Conservation (phyloP, 2,113 vertebrate genomes). For the Anguilla japonica region DNA sequence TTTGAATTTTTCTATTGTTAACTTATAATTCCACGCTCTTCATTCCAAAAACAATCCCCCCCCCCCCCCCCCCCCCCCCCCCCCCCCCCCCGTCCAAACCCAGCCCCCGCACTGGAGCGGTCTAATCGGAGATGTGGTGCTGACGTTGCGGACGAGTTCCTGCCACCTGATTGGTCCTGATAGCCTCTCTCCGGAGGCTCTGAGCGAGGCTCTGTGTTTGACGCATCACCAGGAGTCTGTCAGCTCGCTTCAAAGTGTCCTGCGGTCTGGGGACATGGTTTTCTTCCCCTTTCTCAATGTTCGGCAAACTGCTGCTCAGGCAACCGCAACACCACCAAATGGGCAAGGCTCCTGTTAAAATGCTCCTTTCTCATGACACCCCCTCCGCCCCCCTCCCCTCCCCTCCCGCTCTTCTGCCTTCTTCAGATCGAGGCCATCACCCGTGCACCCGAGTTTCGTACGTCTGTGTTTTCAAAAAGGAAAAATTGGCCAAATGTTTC, state of each 20-base stretch:
- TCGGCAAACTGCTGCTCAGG: slow-evolving; percentile 35
- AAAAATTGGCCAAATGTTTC: slow-evolving; percentile 23
- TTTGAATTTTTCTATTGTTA: background rate
- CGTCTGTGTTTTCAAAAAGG: slow-evolving; percentile 36
- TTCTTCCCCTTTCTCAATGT: slow-evolving; percentile 16
- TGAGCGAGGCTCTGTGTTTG: no score
- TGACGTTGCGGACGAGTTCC: background rate
- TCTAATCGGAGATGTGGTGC: background rate
- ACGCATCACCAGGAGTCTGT: background rate
- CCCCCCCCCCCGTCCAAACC: no score
- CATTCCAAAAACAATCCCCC: background rate
- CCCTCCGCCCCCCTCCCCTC: no score
- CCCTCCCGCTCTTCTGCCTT: slow-evolving; percentile 2
- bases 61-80: no score
- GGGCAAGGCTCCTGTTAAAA: no score
- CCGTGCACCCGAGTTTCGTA: no score
- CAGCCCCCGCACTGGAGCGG: background rate
- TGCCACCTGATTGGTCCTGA: background rate
- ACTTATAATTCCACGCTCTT: background rate
- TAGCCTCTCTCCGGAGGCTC: background rate
- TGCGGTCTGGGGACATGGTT: background rate
- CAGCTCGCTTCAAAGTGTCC: background rate
- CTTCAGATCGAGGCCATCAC: slow-evolving; percentile 44
- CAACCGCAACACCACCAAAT: slow-evolving; percentile 31
- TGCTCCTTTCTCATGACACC: no score